These are phyloP conservation scores for Cecropterus lyciades DNA, from an alignment of 1,140 invertebrate genomes.

Conservation along the genomic window DNA sequence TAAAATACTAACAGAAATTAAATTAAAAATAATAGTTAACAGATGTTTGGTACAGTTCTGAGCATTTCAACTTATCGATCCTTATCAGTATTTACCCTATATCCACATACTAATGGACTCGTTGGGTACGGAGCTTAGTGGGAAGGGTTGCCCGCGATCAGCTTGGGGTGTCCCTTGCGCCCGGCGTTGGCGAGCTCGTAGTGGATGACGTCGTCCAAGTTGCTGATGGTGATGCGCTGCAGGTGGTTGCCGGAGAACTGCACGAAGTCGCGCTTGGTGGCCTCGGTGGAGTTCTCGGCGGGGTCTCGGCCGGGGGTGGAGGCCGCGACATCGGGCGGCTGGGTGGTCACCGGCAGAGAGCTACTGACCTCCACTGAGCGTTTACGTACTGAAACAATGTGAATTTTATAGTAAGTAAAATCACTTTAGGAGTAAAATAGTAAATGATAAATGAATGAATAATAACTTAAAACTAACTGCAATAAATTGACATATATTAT, in stretches of 20 bases:
- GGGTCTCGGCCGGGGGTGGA: too few relatives aligned
- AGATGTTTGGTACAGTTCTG: not conserved
- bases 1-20: not conserved
- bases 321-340: not conserved
- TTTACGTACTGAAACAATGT: constrained; percentile 87
- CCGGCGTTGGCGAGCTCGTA: constrained; percentile 50
- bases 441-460: too few relatives aligned
- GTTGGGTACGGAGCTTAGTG: not conserved
- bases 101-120: not conserved
- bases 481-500: too few relatives aligned
- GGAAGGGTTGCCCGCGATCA: not conserved
- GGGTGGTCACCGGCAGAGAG: not conserved
- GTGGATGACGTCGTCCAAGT: constrained; percentile 85
- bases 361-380: constrained; percentile 77
- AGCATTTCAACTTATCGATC: not conserved
- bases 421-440: too few relatives aligned
- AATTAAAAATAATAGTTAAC: not conserved
- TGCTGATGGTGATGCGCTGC: constrained; percentile 89
- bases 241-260: constrained; percentile 91
- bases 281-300: too few relatives aligned
- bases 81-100: not conserved
- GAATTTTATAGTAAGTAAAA: not conserved
- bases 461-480: too few relatives aligned
- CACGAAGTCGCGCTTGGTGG: constrained; percentile 85
- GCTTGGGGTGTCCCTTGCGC: not conserved